phyloP scores from a whole-genome alignment of 2,797 vertebrate species.

The Coregonus suidteri region DNA sequence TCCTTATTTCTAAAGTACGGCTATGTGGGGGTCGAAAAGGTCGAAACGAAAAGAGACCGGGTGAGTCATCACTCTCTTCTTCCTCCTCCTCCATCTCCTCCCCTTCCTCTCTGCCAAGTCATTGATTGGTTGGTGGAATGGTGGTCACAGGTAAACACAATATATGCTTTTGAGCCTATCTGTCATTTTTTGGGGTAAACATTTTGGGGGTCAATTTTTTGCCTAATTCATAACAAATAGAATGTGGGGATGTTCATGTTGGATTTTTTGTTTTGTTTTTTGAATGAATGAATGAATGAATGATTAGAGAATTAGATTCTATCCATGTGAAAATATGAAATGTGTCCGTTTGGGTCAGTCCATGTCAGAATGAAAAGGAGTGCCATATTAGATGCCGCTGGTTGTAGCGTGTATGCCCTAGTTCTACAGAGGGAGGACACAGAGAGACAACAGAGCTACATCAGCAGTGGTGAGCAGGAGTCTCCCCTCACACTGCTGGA shows the following conservation, averaged over 20 bases:
- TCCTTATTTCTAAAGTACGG: conserved; percentile 88
- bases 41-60: conserved; percentile 80
- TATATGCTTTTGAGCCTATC: not conserved
- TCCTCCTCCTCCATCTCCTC: not conserved
- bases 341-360: not conserved
- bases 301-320: not conserved
- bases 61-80: conserved; percentile 70
- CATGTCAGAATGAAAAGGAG: not conserved
- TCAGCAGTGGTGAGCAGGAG: not conserved
- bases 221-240: not conserved
- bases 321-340: not conserved
- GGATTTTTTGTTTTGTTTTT: not conserved
- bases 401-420: not conserved
- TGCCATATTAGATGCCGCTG: not conserved
- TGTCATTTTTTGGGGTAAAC: not conserved
- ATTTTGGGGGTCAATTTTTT: not conserved
- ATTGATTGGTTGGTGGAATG: not conserved
- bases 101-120: conserved; percentile 3
- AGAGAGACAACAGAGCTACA: not conserved
- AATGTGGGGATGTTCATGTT: not conserved
- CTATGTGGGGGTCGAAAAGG: conserved; percentile 83
- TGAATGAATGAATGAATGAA: not conserved
- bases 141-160: not conserved
- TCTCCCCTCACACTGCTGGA: not conserved
- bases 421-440: not conserved